These are phyloP conservation scores for Astyanax mexicanus DNA, from an alignment of 2,797 vertebrate genomes.

Conservation along the genomic window DNA sequence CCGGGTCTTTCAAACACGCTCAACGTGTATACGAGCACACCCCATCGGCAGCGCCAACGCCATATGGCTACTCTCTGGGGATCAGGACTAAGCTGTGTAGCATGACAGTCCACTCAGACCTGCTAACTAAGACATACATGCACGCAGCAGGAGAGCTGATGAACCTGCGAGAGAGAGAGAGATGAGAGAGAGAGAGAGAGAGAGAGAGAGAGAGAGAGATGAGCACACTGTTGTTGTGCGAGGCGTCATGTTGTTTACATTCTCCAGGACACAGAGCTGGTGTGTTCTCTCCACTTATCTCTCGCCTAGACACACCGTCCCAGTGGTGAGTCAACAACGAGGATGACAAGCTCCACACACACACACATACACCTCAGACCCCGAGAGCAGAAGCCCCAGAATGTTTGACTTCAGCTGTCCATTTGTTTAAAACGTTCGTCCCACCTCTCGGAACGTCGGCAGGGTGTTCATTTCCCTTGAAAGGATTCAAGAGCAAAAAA, in stretches of 20 bases:
- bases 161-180: constrained; percentile 39
- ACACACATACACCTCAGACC: too few species aligned
- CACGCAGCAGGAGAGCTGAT: constrained; percentile 49
- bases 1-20: constrained; percentile 29
- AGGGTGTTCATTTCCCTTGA: constrained; percentile 32
- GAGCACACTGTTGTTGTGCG: constrained; percentile 22
- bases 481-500: constrained; percentile 40
- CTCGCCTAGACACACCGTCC: constrained; percentile 36
- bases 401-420: constrained; percentile 47
- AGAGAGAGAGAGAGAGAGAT: constrained; percentile 18
- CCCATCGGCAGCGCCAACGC: constrained; percentile 23
- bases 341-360: constrained; percentile 23
- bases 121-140: constrained; percentile 53
- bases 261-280: constrained; percentile 58
- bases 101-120: constrained; percentile 57
- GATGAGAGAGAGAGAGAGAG: constrained; percentile 23
- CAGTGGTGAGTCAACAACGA: constrained; percentile 46
- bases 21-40: constrained; percentile 46
- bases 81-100: constrained; percentile 58
- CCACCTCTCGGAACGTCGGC: constrained; percentile 32
- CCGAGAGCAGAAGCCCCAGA: constrained; percentile 23
- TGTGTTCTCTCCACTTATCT: constrained; percentile 60
- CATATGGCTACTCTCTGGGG: constrained; percentile 56
- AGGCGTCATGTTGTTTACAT: constrained; percentile 58
- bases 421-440: constrained; percentile 47